Evolutionary conservation across 1,140 invertebrate genomes (phyloP), one percentile per base, ranked within the genome.

Genomic region (Drosophila bifasciata): DNA sequence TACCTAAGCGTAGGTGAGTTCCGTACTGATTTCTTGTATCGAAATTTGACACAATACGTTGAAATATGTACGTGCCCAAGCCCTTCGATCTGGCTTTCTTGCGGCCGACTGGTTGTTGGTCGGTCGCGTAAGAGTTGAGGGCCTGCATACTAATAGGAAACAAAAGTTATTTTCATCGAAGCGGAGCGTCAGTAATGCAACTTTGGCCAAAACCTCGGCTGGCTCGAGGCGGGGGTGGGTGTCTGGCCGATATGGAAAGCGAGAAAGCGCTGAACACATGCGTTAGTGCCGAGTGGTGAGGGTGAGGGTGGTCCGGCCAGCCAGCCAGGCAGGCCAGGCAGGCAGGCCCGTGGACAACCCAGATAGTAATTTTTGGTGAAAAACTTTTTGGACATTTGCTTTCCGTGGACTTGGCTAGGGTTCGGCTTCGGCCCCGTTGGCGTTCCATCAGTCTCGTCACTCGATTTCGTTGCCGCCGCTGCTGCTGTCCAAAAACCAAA

Each of bases 1-100:
- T 86, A 86, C 70, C 75, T 72, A 76, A 61, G 48, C 69, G 77
- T 86, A 85, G 83, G 64, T 67, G 55, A 88, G 83, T 88, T 88
- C 84, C 84, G 83, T 88, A 88, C 83, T 88, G 84, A 88, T 88
- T 88, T 88, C 83, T 79, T 88, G 83, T 73, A 88, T 88, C 83
- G 84, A 88, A 88, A 88, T 83, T 88, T 83, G 83, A 81, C 79
- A 88, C 83, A 88, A 88, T 79, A 88, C 83, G 83, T 45, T 61
- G 48, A 88, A 88, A 74, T 66, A 88, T 88, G 83, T 88, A 88
- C 84, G 75, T 89, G 83, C 60, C 48, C 39, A 41, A 36, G 28
- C 59, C 56, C 79, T 73, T 68, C 61, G 73, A 72, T 74, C 60
- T 79, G 79, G 81, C 83, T 86, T 88, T 88, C 81, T 81, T 86